phyloP scores from a whole-genome alignment of 2,888 invertebrate species.

The Encarsia formosa region DNA sequence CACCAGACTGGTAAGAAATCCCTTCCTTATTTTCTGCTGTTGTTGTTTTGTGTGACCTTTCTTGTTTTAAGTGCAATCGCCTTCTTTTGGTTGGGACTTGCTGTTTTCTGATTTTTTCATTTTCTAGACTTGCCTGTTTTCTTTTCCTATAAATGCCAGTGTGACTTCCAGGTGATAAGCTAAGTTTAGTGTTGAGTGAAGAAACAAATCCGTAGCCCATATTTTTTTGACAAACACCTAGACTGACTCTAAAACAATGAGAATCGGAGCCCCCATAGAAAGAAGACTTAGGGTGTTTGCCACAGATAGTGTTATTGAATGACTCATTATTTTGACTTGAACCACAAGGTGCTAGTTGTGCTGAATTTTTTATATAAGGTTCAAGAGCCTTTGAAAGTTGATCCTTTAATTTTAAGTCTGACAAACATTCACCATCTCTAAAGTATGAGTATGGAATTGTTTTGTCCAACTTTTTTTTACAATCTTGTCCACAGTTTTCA shows the following conservation, averaged over 20 bases:
- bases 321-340: conserved; percentile 28
- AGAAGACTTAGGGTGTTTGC: conserved; percentile 21
- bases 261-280: conserved; percentile 27
- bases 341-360: conserved; percentile 14
- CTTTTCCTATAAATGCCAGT: conserved; percentile 15
- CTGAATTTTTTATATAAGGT: conserved; percentile 5
- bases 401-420: conserved; percentile 2
- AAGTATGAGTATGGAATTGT: conserved; percentile 8
- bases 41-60: conserved; percentile 1
- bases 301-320: conserved; percentile 20
- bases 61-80: conserved; percentile 1
- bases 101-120: conserved; percentile 7
- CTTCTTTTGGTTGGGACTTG: conserved; percentile 1
- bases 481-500: conserved; percentile 13
- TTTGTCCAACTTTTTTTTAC: conserved; percentile 1
- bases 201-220: conserved; percentile 9
- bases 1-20: conserved; percentile 1
- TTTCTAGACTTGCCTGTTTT: neutral
- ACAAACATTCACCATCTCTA: conserved; percentile 16
- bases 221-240: conserved; percentile 12
- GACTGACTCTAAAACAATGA: conserved; percentile 13
- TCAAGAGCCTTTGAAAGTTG: conserved; percentile 14
- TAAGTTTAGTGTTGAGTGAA: conserved; percentile 8
- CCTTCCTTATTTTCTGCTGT: neutral
- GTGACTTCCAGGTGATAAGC: conserved; percentile 19